Percentiles rank a stretch among this genome's conserved stretches.
Conservation (phyloP, 1,140 invertebrate genomes). For the Drosophila nebulosa region DNA sequence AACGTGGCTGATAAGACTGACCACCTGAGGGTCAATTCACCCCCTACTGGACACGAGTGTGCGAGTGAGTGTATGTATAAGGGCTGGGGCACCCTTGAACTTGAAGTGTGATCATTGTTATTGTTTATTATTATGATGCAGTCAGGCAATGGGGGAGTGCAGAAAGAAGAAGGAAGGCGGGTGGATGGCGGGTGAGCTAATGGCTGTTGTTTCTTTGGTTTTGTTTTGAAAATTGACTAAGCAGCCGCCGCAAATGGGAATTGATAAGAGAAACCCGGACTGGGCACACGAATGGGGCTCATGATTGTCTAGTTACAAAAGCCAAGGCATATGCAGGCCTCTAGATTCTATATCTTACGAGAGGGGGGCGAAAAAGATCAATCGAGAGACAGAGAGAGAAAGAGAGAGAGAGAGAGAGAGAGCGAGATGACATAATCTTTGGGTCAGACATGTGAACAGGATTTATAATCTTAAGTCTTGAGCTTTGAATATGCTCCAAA, state of each 20-base stretch:
- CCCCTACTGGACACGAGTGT: background rate
- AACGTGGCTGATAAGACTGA: conserved; percentile 36
- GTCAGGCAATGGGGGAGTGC: background rate
- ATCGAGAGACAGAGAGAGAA: background rate
- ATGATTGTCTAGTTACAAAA: conserved; percentile 8
- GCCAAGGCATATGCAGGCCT: background rate
- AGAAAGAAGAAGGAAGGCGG: background rate
- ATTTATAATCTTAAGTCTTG: background rate
- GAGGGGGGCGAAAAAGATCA: background rate
- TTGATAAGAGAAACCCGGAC: background rate
- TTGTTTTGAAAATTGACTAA: conserved; percentile 55
- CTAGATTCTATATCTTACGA: background rate
- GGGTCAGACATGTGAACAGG: conserved; percentile 20
- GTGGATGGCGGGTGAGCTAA: background rate
- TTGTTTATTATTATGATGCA: conserved; percentile 56
- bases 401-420: background rate
- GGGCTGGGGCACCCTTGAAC: conserved; percentile 43
- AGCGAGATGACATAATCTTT: conserved; percentile 19
- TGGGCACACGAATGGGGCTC: background rate
- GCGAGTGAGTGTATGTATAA: background rate
- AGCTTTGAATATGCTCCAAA: conserved; percentile 6
- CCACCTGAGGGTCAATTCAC: background rate
- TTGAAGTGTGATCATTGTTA: conserved; percentile 52
- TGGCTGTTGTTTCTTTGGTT: background rate
- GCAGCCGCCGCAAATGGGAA: conserved; percentile 11